Conservation (phyloP, 2,888 invertebrate genomes). For the Lepeophtheirus nordmannii region DNA sequence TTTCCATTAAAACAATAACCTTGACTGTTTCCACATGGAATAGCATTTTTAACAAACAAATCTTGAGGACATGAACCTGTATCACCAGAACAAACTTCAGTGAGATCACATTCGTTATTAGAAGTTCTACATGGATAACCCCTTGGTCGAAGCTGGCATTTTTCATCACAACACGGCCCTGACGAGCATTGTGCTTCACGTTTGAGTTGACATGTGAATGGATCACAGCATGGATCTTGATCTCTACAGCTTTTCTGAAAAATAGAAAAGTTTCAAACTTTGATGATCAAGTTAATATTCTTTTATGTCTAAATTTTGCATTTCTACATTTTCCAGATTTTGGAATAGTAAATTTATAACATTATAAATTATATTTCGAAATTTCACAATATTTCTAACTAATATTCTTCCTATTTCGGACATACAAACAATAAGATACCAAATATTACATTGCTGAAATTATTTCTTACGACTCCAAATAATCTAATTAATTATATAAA, state of each 20-base stretch:
- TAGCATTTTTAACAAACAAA: slow-evolving; percentile 81
- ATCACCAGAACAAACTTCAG: slow-evolving; percentile 79
- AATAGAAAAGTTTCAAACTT: background rate
- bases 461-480: no score
- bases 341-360: no score
- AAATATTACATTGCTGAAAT: no score
- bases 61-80: slow-evolving; percentile 77
- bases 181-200: slow-evolving; percentile 77
- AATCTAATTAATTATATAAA: no score
- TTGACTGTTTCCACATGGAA: slow-evolving; percentile 53
- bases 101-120: slow-evolving; percentile 83
- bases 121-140: slow-evolving; percentile 72
- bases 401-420: no score
- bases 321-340: background rate
- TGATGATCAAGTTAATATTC: background rate
- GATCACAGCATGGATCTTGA: slow-evolving; percentile 79
- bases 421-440: no score
- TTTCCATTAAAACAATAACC: slow-evolving; percentile 77
- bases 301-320: background rate
- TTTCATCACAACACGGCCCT: slow-evolving; percentile 66
- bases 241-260: background rate
- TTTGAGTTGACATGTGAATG: slow-evolving; percentile 56
- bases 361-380: no score
- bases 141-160: slow-evolving; percentile 48
- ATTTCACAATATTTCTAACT: no score